phyloP scores from a whole-genome alignment of 2,888 invertebrate genomes.

The Sphecodes monilicornis region DNA sequence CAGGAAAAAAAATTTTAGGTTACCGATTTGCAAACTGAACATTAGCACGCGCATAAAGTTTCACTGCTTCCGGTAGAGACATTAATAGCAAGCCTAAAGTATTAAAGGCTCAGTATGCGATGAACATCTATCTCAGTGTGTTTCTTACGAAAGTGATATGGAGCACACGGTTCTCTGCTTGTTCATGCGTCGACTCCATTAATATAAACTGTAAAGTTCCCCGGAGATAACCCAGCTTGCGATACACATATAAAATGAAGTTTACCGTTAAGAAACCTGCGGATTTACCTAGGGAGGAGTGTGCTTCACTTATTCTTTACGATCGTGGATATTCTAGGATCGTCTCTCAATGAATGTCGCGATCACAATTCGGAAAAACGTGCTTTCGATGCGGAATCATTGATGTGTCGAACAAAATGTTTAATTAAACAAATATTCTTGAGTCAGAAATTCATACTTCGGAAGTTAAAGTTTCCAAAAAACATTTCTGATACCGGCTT shows the following conservation, averaged over 20 bases:
- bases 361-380: constrained; percentile 26
- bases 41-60: neutral
- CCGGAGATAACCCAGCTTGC: constrained; percentile 43
- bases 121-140: constrained; percentile 17
- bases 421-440: neutral
- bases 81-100: constrained; percentile 23
- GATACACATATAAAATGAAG: constrained; percentile 53
- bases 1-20: neutral
- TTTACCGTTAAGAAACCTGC: constrained; percentile 62
- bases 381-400: neutral
- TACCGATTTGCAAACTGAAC: neutral
- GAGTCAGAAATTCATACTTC: neutral
- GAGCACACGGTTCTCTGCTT: constrained; percentile 32
- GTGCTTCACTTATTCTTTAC: constrained; percentile 51
- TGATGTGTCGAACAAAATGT: neutral
- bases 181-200: constrained; percentile 63
- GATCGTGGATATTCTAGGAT: constrained; percentile 43
- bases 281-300: constrained; percentile 53
- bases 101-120: constrained; percentile 8
- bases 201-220: constrained; percentile 66
- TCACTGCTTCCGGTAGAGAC: neutral
- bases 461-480: neutral
- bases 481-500: neutral
- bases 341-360: constrained; percentile 38
- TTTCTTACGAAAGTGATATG: constrained; percentile 40